Conservation (phyloP, 2,113 vertebrate species). For the Meles meles region DNA sequence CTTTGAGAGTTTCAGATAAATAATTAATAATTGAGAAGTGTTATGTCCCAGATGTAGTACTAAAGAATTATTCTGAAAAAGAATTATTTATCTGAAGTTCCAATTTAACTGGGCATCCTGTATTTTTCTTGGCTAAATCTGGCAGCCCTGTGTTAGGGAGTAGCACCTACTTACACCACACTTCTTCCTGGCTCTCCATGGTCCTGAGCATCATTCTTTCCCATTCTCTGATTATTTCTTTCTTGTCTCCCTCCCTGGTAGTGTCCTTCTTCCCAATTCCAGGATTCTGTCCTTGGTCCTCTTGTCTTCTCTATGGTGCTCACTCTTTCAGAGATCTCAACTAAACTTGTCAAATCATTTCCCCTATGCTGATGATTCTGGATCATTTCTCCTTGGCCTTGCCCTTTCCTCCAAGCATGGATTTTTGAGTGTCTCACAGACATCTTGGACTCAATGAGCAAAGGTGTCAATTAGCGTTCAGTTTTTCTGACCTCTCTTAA, state of each 20-base stretch:
- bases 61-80: neutral
- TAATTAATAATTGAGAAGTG: neutral
- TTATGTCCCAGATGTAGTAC: neutral
- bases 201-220: neutral
- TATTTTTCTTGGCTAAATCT: neutral
- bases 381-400: neutral
- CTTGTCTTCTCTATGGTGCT: neutral
- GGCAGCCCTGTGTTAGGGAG: neutral
- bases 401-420: neutral
- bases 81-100: neutral
- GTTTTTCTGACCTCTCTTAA: neutral
- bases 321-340: no score
- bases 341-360: neutral
- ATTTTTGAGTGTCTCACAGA: neutral
- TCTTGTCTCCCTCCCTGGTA: fast-evolving
- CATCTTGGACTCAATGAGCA: neutral
- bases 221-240: neutral
- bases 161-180: no score
- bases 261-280: neutral
- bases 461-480: neutral
- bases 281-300: neutral
- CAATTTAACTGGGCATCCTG: neutral
- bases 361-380: neutral
- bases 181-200: no score
- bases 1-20: neutral